A percentile compares a stretch with the other conserved stretches of the same genome.
phyloP scores from a whole-genome alignment of 2,113 vertebrate genomes.

The Poecile atricapillus region DNA sequence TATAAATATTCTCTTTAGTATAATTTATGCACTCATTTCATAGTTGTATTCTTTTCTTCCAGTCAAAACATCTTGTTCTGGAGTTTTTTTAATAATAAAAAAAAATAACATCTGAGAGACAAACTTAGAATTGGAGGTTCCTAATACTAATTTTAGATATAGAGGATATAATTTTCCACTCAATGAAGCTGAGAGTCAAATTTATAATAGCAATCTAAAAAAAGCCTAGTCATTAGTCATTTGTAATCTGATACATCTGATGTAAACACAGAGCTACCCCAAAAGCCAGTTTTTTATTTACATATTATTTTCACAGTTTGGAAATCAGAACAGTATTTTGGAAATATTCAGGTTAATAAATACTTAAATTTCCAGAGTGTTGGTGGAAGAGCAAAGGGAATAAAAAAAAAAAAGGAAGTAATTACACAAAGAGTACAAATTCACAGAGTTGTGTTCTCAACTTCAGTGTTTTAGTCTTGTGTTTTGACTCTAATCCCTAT shows the following conservation, averaged over 20 bases:
- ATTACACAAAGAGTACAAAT: not conserved
- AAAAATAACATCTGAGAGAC: not conserved
- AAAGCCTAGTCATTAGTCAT: not conserved
- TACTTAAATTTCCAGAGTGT: not conserved
- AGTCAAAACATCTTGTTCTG: not conserved
- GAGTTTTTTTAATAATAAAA: accelerated
- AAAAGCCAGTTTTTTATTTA: not conserved
- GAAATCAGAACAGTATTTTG: not conserved
- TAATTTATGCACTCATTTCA: not conserved
- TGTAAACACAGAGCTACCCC: not conserved
- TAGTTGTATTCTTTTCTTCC: not conserved
- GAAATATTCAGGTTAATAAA: not conserved
- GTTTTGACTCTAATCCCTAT: not conserved
- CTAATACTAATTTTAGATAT: not conserved
- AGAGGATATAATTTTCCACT: not conserved
- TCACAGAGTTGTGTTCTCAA: not conserved
- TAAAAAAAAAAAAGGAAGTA: not conserved
- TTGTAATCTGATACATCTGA: too few species aligned
- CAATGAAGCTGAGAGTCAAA: not conserved
- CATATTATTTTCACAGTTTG: not conserved
- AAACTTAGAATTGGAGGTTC: not conserved
- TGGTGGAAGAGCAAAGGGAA: not conserved
- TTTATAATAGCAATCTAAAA: not conserved
- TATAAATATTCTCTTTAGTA: not conserved
- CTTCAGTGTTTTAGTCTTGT: not conserved